phyloP scores from a whole-genome alignment of 2,113 vertebrate species.

The Trichechus manatus region DNA sequence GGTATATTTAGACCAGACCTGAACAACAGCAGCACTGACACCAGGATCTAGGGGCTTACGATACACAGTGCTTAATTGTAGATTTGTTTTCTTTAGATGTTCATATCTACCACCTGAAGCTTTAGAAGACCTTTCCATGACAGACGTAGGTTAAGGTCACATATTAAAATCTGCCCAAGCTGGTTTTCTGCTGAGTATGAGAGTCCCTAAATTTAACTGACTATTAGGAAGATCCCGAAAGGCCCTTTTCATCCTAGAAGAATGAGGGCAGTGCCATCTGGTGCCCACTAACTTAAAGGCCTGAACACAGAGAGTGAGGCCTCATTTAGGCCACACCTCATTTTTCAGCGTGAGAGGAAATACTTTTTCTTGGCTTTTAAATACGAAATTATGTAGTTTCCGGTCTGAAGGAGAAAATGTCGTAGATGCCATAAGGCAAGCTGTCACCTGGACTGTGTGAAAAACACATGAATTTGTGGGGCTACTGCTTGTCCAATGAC shows the following conservation, averaged over 20 bases:
- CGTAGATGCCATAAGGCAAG: not conserved
- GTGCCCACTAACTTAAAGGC: not conserved
- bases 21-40: not conserved
- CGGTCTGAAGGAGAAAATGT: accelerated
- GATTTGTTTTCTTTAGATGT: not conserved
- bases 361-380: not conserved
- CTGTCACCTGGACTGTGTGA: slow-evolving; percentile 79
- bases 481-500: slow-evolving; percentile 89
- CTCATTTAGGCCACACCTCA: too few species aligned
- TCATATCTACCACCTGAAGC: not conserved
- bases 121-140: not conserved
- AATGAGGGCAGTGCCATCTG: not conserved
- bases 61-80: not conserved
- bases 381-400: not conserved
- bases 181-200: not conserved
- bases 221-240: not conserved
- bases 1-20: not conserved
- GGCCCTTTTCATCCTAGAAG: not conserved
- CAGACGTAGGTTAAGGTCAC: not conserved
- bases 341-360: not conserved
- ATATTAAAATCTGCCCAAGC: too few species aligned
- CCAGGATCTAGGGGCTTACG: not conserved
- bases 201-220: not conserved
- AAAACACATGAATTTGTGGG: slow-evolving; percentile 91
- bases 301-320: not conserved